These are phyloP conservation scores for Protobothrops mucrosquamatus DNA, from an alignment of 2,113 vertebrate species.

Conservation along the genomic window DNA sequence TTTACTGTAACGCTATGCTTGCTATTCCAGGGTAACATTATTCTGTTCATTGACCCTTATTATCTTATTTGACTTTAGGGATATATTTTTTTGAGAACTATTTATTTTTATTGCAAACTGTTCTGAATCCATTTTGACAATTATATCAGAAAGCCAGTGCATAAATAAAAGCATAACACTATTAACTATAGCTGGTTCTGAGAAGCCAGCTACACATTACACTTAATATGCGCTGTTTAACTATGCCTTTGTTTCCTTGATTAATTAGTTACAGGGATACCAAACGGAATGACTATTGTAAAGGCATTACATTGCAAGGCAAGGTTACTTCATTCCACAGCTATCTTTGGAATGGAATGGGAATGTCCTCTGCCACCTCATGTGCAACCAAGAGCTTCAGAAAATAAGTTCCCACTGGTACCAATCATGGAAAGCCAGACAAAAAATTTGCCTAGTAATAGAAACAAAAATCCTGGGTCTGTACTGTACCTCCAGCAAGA, in stretches of 20 bases:
- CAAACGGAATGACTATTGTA: neutral
- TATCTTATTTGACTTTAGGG: neutral
- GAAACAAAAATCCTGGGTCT: neutral
- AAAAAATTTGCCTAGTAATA: neutral
- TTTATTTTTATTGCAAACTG: neutral
- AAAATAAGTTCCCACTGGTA: neutral
- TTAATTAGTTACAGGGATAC: constrained; percentile 1
- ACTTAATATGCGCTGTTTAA: neutral
- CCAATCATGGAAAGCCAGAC: neutral
- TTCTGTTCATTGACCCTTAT: neutral
- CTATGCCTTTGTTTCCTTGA: neutral
- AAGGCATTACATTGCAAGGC: neutral
- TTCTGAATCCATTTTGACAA: neutral
- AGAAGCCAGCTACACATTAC: neutral
- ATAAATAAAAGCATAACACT: neutral
- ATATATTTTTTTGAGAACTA: neutral
- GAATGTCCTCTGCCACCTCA: neutral
- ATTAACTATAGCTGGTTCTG: neutral
- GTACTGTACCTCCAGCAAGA: neutral
- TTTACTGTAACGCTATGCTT: neutral
- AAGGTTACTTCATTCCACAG: neutral
- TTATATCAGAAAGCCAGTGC: neutral
- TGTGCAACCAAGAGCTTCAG: neutral
- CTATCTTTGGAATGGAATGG: neutral
- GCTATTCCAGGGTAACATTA: neutral